phyloP scores from a whole-genome alignment of 2,888 invertebrate species.

The Chorisops tibialis region DNA sequence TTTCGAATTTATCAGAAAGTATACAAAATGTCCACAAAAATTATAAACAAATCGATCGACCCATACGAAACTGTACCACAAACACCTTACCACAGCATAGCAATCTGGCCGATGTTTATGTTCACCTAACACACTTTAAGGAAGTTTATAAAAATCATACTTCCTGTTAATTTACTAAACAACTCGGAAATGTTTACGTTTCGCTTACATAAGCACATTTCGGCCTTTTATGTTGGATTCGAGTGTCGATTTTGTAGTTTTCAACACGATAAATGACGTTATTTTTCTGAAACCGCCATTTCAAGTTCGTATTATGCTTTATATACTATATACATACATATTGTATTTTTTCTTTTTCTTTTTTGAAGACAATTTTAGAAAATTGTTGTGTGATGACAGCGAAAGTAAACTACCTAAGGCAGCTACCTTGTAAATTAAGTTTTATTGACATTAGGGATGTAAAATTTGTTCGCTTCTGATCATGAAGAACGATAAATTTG shows the following conservation, averaged over 20 bases:
- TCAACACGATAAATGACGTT: slow-evolving; percentile 1
- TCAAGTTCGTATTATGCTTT: no score
- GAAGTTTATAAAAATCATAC: slow-evolving; percentile 12
- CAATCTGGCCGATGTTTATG: no score
- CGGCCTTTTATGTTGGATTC: slow-evolving; percentile 3
- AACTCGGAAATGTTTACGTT: background rate
- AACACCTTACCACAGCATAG: no score
- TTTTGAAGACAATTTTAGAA: no score
- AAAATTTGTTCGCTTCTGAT: slow-evolving; percentile 11
- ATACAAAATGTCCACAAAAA: no score
- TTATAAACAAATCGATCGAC: no score
- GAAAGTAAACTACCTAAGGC: slow-evolving; percentile 16
- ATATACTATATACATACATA: no score
- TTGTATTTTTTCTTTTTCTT: no score
- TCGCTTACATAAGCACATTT: background rate
- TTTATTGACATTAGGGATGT: slow-evolving; percentile 14
- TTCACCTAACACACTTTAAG: background rate
- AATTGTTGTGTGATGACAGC: background rate
- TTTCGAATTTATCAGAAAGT: no score
- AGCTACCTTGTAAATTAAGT: slow-evolving; percentile 19
- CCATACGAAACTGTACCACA: no score
- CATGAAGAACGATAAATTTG: background rate
- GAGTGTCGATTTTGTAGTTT: slow-evolving; percentile 4
- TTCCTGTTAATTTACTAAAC: slow-evolving; percentile 5
- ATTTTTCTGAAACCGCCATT: no score